Evolutionary conservation across 92 coral and sea anemone species (phyloP).

Genomic region (Galaxea fascicularis): DNA sequence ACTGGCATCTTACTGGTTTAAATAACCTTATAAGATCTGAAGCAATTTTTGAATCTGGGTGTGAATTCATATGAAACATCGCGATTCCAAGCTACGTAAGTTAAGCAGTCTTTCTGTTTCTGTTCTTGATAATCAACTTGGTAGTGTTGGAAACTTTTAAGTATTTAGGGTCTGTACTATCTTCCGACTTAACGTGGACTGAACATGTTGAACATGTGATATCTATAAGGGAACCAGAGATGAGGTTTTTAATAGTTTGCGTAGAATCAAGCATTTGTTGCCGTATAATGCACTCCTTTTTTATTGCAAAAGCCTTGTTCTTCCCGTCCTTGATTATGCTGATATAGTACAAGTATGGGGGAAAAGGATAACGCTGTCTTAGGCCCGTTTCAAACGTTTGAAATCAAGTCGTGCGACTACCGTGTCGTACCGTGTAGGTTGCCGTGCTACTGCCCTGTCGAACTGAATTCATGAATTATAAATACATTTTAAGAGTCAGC

Average conservation of each 20-base stretch:
- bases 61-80: too few species aligned
- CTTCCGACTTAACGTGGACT: constrained; percentile 51
- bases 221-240: constrained; percentile 40
- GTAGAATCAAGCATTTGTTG: constrained; percentile 40
- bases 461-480: too few species aligned
- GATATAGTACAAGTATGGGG: too few species aligned
- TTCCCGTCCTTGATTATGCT: too few species aligned
- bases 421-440: too few species aligned
- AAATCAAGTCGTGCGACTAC: too few species aligned
- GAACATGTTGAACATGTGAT: constrained; percentile 37
- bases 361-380: constrained; percentile 12
- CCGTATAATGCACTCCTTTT: constrained; percentile 32
- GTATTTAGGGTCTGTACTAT: constrained; percentile 43
- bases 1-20: too few species aligned
- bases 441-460: too few species aligned
- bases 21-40: too few species aligned
- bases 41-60: too few species aligned
- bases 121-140: constrained; percentile 36
- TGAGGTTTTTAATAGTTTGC: constrained; percentile 45
- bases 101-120: constrained; percentile 17
- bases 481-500: too few species aligned
- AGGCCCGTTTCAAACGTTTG: too few species aligned
- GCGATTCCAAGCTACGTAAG: background rate
- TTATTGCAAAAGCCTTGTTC: background rate
- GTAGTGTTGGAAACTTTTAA: constrained; percentile 34